Percentiles rank a stretch among this genome's conserved stretches.
Conservation (phyloP, 2,797 vertebrate genomes). For the Coregonus suidteri region DNA sequence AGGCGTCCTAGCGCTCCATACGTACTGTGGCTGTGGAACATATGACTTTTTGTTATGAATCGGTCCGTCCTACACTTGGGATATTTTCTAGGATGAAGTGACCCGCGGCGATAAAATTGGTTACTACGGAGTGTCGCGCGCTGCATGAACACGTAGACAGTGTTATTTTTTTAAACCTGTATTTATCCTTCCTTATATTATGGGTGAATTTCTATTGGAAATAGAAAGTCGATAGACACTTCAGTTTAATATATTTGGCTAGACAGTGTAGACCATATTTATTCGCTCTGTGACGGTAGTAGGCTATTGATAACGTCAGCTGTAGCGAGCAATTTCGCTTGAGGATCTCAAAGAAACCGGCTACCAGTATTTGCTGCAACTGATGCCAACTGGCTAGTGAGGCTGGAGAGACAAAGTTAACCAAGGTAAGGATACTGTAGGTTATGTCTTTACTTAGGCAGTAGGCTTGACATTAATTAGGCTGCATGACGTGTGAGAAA, state of each 20-base stretch:
- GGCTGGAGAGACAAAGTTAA: background rate
- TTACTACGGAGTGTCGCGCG: too few species aligned
- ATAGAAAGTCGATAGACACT: background rate
- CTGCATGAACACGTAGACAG: background rate
- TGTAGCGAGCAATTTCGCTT: background rate
- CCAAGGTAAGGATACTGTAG: background rate
- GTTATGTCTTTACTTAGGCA: background rate
- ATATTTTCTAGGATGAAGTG: too few species aligned
- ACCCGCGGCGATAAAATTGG: too few species aligned
- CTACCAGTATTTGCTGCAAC: background rate
- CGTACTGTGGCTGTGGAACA: slow-evolving; percentile 12
- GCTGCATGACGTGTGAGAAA: background rate
- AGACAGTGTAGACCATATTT: background rate
- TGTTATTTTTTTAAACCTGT: background rate
- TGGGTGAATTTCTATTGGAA: background rate
- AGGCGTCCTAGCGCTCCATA: slow-evolving; percentile 25
- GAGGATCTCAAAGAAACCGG: background rate
- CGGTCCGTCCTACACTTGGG: background rate
- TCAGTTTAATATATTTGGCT: background rate
- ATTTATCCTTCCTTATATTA: too few species aligned
- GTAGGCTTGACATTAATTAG: background rate
- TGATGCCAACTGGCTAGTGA: background rate
- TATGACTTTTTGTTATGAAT: too few species aligned
- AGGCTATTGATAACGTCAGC: background rate
- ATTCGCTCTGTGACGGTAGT: background rate